These are phyloP conservation scores for Eonycteris spelaea DNA, from an alignment of 2,113 vertebrate genomes.

Conservation along the genomic window DNA sequence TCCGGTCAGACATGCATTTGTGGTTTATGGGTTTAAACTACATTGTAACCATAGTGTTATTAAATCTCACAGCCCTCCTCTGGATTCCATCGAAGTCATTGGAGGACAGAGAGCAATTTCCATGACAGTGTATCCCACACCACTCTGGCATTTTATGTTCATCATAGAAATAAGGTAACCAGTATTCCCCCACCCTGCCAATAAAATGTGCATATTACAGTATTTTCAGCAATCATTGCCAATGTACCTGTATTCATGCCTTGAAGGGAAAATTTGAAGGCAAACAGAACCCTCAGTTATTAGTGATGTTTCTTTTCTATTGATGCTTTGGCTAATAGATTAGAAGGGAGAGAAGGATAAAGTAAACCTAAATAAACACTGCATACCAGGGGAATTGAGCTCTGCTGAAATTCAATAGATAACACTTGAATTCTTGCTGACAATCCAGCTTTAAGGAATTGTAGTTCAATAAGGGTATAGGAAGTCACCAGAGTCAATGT, in stretches of 20 bases:
- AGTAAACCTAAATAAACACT: constrained; percentile 33
- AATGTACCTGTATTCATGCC: background rate
- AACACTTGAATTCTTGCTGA: constrained; percentile 59
- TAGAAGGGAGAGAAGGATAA: constrained; percentile 37
- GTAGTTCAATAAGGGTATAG: constrained; percentile 43
- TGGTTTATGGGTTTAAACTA: constrained; percentile 61
- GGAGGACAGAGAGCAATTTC: constrained; percentile 48
- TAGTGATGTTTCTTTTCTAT: background rate
- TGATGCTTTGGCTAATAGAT: constrained; percentile 33
- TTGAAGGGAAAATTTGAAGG: background rate
- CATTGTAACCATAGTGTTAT: constrained; percentile 48
- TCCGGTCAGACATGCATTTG: constrained; percentile 27
- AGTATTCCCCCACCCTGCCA: background rate
- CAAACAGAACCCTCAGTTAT: background rate
- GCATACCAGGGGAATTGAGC: constrained; percentile 25
- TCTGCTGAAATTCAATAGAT: constrained; percentile 44
- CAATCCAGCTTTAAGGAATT: constrained; percentile 45
- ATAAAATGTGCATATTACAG: background rate
- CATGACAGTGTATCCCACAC: background rate
- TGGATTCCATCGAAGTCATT: constrained; percentile 11
- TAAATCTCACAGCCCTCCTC: constrained; percentile 43
- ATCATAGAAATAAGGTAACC: background rate
- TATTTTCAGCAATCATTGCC: background rate
- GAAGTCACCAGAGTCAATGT: background rate
- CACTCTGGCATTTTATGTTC: constrained; percentile 13